These are phyloP conservation scores for Gastrophysa polygoni DNA, from an alignment of 2,888 invertebrate species.

Conservation along the genomic window DNA sequence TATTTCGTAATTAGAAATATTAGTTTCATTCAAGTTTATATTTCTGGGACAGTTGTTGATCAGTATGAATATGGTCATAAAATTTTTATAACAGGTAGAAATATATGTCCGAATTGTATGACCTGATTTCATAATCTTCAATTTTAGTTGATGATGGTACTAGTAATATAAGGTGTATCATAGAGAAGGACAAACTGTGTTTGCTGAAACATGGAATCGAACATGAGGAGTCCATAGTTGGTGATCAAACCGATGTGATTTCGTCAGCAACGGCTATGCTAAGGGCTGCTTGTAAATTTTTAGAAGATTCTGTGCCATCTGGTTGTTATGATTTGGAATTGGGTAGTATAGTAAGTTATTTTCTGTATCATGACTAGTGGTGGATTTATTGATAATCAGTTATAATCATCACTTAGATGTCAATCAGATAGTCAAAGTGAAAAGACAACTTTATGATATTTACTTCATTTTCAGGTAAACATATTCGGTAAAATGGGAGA, in stretches of 20 bases:
- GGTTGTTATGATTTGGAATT: slow-evolving; percentile 12
- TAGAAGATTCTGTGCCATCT: slow-evolving; percentile 10
- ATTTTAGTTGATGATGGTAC: slow-evolving; percentile 34
- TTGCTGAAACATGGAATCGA: neutral
- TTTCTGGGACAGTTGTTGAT: slow-evolving; percentile 26
- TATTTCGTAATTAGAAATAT: slow-evolving; percentile 24
- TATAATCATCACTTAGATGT: no score
- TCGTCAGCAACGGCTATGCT: slow-evolving; percentile 10
- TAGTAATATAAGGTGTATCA: slow-evolving; percentile 28
- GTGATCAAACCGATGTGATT: neutral
- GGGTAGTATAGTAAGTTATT: slow-evolving; percentile 23
- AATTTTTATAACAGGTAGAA: slow-evolving; percentile 26
- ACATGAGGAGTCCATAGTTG: neutral
- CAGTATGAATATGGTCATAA: slow-evolving; percentile 14
- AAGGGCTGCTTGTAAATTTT: slow-evolving; percentile 6
- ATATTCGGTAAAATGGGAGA: slow-evolving; percentile 18
- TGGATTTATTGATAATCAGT: no score
- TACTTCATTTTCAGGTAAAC: slow-evolving; percentile 23
- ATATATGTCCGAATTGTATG: neutral
- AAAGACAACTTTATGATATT: no score
- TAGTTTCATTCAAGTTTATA: slow-evolving; percentile 14
- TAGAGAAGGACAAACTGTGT: slow-evolving; percentile 15
- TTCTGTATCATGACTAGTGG: neutral
- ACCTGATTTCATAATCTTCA: neutral
- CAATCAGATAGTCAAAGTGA: no score